A percentile compares a stretch with the other conserved stretches of the same genome.
Conservation (phyloP, 2,113 vertebrate genomes). For the Romanogobio albipinnatus region DNA sequence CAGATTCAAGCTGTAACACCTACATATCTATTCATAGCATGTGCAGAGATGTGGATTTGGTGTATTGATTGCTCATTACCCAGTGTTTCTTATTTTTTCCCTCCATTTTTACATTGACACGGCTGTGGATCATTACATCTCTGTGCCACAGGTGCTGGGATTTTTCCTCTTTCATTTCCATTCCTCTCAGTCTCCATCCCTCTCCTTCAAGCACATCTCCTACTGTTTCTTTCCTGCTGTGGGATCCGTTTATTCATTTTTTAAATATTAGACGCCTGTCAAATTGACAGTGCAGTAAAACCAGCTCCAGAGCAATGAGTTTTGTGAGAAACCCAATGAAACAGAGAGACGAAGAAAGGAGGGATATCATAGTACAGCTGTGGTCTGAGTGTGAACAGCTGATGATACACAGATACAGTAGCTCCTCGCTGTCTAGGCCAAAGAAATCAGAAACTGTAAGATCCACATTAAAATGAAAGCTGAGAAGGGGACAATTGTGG, state of each 20-base stretch:
- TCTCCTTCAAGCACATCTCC: not conserved
- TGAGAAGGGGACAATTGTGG: conserved; percentile 55
- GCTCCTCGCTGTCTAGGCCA: conserved; percentile 49
- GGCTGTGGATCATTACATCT: conserved; percentile 31
- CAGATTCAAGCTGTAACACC: conserved; percentile 9
- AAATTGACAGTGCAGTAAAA: conserved; percentile 63
- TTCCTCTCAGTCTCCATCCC: too few species aligned
- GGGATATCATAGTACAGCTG: conserved; percentile 65
- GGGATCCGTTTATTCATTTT: conserved; percentile 19
- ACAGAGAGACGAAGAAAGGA: conserved; percentile 46
- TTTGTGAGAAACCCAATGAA: conserved; percentile 54
- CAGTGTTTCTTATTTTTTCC: conserved; percentile 40
- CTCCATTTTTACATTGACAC: conserved; percentile 26
- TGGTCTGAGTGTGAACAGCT: conserved; percentile 70
- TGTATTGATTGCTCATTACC: conserved; percentile 30
- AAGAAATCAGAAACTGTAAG: conserved; percentile 53
- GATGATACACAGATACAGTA: conserved; percentile 68
- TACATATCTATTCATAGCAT: conserved; percentile 29
- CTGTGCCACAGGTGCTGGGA: conserved; percentile 54
- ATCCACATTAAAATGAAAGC: conserved; percentile 46
- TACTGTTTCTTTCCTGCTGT: conserved; percentile 9
- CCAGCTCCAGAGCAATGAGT: conserved; percentile 68
- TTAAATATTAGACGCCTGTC: conserved; percentile 54
- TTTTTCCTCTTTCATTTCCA: too few species aligned
- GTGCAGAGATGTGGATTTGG: conserved; percentile 35